These are phyloP conservation scores for Reticulitermes speratus DNA, from an alignment of 1,140 invertebrate genomes.

Conservation along the genomic window DNA sequence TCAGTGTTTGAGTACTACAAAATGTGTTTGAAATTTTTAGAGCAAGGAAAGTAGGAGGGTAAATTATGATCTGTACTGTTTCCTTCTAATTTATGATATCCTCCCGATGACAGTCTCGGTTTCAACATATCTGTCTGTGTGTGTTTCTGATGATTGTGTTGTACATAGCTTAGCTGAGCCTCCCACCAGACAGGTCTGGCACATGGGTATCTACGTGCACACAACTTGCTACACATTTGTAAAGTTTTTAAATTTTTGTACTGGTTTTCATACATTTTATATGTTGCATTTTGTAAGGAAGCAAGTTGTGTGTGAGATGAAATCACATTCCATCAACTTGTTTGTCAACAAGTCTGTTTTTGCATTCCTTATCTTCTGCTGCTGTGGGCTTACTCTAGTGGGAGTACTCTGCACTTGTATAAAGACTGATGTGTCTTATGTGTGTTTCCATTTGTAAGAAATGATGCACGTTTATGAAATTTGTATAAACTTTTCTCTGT, in stretches of 20 bases:
- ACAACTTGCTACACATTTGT: not conserved
- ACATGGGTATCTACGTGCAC: not conserved
- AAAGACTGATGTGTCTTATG: not conserved
- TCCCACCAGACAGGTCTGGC: not conserved
- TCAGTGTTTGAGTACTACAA: not conserved
- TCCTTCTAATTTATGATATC: not conserved
- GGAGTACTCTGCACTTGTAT: not conserved
- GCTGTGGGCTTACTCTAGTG: not conserved
- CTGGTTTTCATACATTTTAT: slow-evolving; percentile 17
- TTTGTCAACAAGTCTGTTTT: not conserved
- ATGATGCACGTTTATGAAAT: not conserved
- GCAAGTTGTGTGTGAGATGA: not conserved
- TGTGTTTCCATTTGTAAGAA: not conserved
- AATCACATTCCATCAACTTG: slow-evolving; percentile 1
- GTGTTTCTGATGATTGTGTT: not conserved
- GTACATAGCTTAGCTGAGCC: not conserved
- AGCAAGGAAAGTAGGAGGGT: not conserved
- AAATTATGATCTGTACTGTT: not conserved
- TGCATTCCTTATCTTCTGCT: not conserved
- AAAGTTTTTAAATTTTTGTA: slow-evolving; percentile 1
- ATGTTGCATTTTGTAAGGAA: not conserved
- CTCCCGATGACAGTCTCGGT: not conserved
- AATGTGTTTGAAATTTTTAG: not conserved
- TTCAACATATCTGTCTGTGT: not conserved
- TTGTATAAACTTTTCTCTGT: slow-evolving; percentile 16